Evolutionary conservation across 2,113 vertebrate genomes (phyloP).

Genomic region (Pteruthius melanotis): DNA sequence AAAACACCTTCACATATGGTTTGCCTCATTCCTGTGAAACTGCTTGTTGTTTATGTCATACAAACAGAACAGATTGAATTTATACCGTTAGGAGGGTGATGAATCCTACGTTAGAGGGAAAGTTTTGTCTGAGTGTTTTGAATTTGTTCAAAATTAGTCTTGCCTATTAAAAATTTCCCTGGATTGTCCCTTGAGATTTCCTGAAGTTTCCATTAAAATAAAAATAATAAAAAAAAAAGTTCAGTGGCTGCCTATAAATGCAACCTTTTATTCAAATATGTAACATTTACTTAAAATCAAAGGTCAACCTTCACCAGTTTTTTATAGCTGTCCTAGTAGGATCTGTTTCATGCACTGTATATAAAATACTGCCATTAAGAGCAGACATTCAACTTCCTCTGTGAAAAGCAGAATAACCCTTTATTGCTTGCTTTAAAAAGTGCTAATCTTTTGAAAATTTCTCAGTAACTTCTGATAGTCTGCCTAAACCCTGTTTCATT

Average conservation of each 20-base stretch:
- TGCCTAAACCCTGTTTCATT: background rate
- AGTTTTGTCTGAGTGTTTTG: slow-evolving; percentile 55
- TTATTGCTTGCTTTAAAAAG: background rate
- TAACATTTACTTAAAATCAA: slow-evolving; percentile 45
- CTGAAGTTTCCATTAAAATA: background rate
- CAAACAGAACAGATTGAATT: slow-evolving; percentile 80
- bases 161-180: slow-evolving; percentile 27
- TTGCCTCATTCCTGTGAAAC: slow-evolving; percentile 76
- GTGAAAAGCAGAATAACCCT: background rate
- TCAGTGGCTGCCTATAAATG: background rate
- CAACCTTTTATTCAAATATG: slow-evolving; percentile 28
- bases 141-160: slow-evolving; percentile 63
- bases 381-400: background rate
- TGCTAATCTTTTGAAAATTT: background rate
- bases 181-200: background rate
- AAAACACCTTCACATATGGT: slow-evolving; percentile 85
- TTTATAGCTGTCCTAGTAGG: background rate
- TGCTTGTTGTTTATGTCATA: slow-evolving; percentile 80
- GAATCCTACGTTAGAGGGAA: slow-evolving; percentile 69
- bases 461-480: background rate
- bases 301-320: slow-evolving; percentile 32
- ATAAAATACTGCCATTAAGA: background rate
- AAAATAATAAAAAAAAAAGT: background rate
- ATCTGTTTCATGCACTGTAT: background rate
- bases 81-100: slow-evolving; percentile 69